These are phyloP conservation scores for Stichopus horrens DNA, from an alignment of 53 echinoderm and acorn worm species.

Conservation along the genomic window DNA sequence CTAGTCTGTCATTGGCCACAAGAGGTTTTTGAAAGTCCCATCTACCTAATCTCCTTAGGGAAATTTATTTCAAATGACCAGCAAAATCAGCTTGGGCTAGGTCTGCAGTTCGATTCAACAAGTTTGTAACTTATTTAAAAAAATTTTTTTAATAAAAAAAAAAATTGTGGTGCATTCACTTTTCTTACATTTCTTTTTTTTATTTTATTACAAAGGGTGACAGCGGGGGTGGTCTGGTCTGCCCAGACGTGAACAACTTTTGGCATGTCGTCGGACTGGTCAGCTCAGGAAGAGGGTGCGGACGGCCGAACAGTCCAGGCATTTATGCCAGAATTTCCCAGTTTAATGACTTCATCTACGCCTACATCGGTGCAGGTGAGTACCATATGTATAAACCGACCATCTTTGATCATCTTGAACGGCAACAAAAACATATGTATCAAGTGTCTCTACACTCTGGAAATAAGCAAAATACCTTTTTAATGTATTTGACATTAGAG, in stretches of 20 bases:
- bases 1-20: no score
- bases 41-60: no score
- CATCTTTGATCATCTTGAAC: neutral
- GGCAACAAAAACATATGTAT: no score
- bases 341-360: constrained; percentile 45
- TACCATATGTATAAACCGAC: neutral
- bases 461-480: no score
- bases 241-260: neutral
- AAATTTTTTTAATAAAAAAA: neutral
- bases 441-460: no score
- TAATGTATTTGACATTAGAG: no score
- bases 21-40: no score
- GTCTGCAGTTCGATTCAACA: no score
- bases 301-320: neutral
- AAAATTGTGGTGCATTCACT: neutral
- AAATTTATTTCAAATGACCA: no score
- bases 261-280: constrained; percentile 41
- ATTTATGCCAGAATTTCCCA: constrained; percentile 22
- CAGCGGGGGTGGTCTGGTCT: constrained; percentile 44
- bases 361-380: constrained; percentile 42
- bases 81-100: no score
- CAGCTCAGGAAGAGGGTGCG: constrained; percentile 42
- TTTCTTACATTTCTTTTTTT: neutral
- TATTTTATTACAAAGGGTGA: constrained; percentile 23
- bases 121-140: no score